Base-by-base conservation (phyloP, 2,113 vertebrate species). In the Limnothrissa miodon region DNA sequence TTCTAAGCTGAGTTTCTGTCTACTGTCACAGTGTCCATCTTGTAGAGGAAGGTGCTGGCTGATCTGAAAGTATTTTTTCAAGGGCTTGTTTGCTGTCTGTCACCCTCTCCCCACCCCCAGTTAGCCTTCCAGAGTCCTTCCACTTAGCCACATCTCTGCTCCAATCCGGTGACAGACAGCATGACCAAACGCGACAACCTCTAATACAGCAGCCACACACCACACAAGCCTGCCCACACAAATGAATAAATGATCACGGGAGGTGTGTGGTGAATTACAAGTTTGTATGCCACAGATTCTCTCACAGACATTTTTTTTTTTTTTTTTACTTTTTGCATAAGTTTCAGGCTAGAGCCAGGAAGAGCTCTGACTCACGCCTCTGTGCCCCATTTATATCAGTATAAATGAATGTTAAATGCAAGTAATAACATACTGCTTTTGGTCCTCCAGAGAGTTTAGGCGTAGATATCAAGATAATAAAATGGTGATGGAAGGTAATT, bases 401-500 rank as follows among this genome's bases (percentile, higher is more conserved):
- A 66, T 66, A 66, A 29, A 66, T 66, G 59, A 7, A 66, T 66
- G 29, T 66, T 66, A 66, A 66, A 66, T 29, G 59, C 10, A 29
- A 66, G 59, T 66, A 66, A 29, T 29, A 66, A 25, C 59, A 66
- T 66, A 66, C 11, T 66, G 59, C 59, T 10, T 29, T 29, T 66
- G 59, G 23, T 66, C n/a, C 9, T 66, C n/a, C 59, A 66, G 8
- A 66, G 59, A 66, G 59, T 66, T 66, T 29, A 66, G 59, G 23
- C 59, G 1, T 66, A n/a, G 25, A 66, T 29, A 66, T 66, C 59
- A 66, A n/a, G 59, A 66, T 66, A 66, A 66, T 25, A 66, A 29
- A 66, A 25, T 66, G 59, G 59, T 29, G 59, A 66, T n/a, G 6
- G 59, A n/a, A 66, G 59, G 29, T 66, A 66, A 66, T 66, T 66